A percentile compares a stretch with the other conserved stretches of the same genome.
Evolutionary conservation across 2,888 invertebrate genomes (phyloP).

Genomic region (Drosophila diplacantha): DNA sequence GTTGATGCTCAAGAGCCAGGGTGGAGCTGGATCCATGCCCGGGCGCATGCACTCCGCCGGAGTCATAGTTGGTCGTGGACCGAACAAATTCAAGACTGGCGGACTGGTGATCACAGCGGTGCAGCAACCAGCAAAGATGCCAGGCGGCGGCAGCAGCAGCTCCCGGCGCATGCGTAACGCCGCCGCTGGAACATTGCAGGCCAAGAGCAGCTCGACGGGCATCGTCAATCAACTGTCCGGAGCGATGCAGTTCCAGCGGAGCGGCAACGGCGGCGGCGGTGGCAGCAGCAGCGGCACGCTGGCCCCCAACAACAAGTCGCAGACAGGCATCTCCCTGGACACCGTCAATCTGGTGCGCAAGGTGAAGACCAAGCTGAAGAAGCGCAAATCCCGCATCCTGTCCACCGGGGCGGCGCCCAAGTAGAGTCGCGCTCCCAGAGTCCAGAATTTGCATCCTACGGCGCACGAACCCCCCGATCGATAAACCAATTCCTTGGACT

Average conservation of each 20-base stretch:
- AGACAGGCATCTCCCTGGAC: conserved; percentile 75
- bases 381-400: conserved; percentile 57
- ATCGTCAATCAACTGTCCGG: conserved; percentile 12
- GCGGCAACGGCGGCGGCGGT: conserved; percentile 4
- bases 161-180: conserved; percentile 49
- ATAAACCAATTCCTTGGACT: neutral
- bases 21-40: conserved; percentile 2
- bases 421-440: neutral
- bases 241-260: conserved; percentile 30
- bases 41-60: conserved; percentile 50
- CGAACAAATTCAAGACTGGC: conserved; percentile 80
- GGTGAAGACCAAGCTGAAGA: conserved; percentile 74
- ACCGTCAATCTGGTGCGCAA: conserved; percentile 78
- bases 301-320: conserved; percentile 25
- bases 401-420: conserved; percentile 31
- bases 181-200: conserved; percentile 25
- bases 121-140: conserved; percentile 50
- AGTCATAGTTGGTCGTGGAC: conserved; percentile 10
- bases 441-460: conserved; percentile 1
- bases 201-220: conserved; percentile 25
- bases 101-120: conserved; percentile 81
- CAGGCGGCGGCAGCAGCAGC: conserved; percentile 13
- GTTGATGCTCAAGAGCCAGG: conserved; percentile 38
- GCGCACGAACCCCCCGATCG: neutral
- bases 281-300: conserved; percentile 1